Percentiles rank a stretch among this genome's conserved stretches.
These are phyloP conservation scores for Clistopyga incitator DNA, from an alignment of 2,888 invertebrate genomes.

Conservation along the genomic window DNA sequence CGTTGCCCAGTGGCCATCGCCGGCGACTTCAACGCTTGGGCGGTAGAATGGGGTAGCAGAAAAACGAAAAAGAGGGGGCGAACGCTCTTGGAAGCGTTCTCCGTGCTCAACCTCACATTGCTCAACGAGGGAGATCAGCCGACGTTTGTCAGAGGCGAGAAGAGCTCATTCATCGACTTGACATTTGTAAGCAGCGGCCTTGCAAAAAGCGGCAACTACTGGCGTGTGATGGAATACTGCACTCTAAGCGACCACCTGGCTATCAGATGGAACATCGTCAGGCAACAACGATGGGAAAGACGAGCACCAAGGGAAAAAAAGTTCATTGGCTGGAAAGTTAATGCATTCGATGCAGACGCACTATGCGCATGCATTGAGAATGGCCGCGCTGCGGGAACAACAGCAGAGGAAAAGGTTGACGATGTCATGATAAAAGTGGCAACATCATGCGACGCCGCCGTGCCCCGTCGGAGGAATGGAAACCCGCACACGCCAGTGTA, in stretches of 20 bases:
- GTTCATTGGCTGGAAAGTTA: constrained; percentile 44
- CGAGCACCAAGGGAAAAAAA: not conserved
- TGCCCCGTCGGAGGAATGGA: constrained; percentile 44
- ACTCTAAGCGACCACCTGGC: constrained; percentile 62
- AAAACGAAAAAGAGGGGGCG: constrained; percentile 64
- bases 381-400: constrained; percentile 19
- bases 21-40: constrained; percentile 64
- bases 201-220: constrained; percentile 54
- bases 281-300: constrained; percentile 4
- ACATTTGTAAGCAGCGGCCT: constrained; percentile 66
- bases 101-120: constrained; percentile 54
- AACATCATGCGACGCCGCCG: constrained; percentile 57
- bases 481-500: constrained; percentile 50
- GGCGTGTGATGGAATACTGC: constrained; percentile 61
- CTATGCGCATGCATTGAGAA: not conserved
- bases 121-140: constrained; percentile 60
- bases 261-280: constrained; percentile 35
- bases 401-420: constrained; percentile 23
- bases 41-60: constrained; percentile 68
- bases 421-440: constrained; percentile 50
- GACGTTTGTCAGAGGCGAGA: constrained; percentile 53
- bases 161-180: constrained; percentile 64
- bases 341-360: constrained; percentile 22
- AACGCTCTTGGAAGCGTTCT: constrained; percentile 55
- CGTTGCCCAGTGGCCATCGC: constrained; percentile 55